phyloP scores from a whole-genome alignment of 2,797 vertebrate species.

The Trematomus bernacchii region DNA sequence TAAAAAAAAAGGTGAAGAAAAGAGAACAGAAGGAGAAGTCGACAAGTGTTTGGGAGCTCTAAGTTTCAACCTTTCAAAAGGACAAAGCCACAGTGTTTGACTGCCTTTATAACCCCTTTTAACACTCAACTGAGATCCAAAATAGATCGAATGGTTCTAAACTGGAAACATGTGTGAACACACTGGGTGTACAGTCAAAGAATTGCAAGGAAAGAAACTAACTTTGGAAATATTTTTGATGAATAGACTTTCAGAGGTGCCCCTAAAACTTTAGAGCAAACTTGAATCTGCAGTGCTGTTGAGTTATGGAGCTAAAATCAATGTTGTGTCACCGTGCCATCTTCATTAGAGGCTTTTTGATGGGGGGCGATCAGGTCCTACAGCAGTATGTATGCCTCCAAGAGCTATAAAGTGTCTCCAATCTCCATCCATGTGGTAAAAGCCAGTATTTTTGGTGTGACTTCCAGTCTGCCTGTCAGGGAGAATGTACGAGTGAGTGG shows the following conservation, averaged over 20 bases:
- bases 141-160: neutral
- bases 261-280: constrained; percentile 44
- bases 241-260: constrained; percentile 26
- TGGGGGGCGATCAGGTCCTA: constrained; percentile 54
- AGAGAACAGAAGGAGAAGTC: constrained; percentile 12
- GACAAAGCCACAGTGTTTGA: constrained; percentile 39
- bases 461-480: constrained; percentile 65
- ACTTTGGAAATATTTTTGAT: neutral
- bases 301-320: constrained; percentile 64
- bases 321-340: constrained; percentile 64
- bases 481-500: constrained; percentile 68
- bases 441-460: constrained; percentile 67
- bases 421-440: constrained; percentile 67
- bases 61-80: constrained; percentile 68
- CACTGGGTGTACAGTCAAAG: neutral
- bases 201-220: neutral
- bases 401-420: constrained; percentile 71
- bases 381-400: constrained; percentile 30
- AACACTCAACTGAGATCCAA: neutral
- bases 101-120: constrained; percentile 54
- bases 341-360: constrained; percentile 70
- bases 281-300: constrained; percentile 21
- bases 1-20: constrained; percentile 11
- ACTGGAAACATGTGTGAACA: neutral
- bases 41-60: constrained; percentile 56